Conservation (phyloP, 2,113 vertebrate species). For the Nesogale talazaci region DNA sequence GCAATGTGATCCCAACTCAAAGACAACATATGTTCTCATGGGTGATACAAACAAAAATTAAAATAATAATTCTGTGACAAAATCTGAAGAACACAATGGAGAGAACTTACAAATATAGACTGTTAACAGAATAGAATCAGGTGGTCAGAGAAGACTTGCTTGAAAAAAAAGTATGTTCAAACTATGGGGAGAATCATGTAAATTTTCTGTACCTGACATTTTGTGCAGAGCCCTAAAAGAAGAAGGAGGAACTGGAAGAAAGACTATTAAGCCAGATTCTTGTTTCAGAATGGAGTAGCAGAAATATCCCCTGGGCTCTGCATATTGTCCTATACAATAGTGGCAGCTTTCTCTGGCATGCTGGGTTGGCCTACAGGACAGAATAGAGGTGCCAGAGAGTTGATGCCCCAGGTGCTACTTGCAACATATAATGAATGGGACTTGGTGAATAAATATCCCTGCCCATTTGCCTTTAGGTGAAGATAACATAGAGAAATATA, state of each 20-base stretch:
- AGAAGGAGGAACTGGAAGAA: not conserved
- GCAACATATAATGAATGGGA: not conserved
- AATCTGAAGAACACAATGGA: not conserved
- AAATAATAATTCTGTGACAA: not conserved
- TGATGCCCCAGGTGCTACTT: not conserved
- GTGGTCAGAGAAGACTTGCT: not conserved
- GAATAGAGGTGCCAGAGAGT: not conserved
- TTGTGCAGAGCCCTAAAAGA: not conserved
- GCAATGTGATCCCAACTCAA: not conserved
- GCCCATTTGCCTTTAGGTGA: too few species aligned
- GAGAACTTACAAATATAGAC: not conserved
- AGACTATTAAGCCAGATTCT: not conserved
- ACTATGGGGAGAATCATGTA: not conserved
- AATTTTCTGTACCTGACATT: not conserved
- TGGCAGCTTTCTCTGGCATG: not conserved
- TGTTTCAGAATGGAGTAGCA: not conserved
- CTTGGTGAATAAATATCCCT: not conserved
- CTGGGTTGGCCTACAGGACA: not conserved
- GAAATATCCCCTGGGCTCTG: fast-evolving
- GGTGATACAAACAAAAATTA: not conserved
- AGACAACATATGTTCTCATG: not conserved
- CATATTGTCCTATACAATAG: not conserved
- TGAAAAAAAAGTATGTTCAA: not conserved
- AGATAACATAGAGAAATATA: not conserved
- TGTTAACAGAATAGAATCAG: not conserved